phyloP scores from a whole-genome alignment of 1,140 invertebrate species.

The Agrilus planipennis region DNA sequence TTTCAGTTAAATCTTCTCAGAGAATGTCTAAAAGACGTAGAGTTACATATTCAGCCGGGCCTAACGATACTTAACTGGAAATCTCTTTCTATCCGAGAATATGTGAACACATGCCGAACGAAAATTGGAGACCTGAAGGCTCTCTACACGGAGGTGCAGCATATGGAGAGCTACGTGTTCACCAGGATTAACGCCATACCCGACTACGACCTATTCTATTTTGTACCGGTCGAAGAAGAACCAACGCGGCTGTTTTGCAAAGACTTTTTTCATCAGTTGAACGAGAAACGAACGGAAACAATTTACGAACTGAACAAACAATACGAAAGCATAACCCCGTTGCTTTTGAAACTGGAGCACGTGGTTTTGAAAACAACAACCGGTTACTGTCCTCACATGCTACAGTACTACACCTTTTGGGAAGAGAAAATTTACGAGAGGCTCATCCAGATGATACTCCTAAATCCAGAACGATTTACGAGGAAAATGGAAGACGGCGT shows the following conservation, averaged over 20 bases:
- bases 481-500: constrained; percentile 43
- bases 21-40: constrained; percentile 55
- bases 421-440: constrained; percentile 53
- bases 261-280: constrained; percentile 53
- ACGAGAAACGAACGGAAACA: constrained; percentile 51
- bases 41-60: constrained; percentile 66
- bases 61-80: constrained; percentile 72
- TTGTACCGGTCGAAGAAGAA: constrained; percentile 15
- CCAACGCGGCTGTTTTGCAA: constrained; percentile 21
- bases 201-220: constrained; percentile 27
- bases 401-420: constrained; percentile 54
- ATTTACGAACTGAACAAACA: constrained; percentile 51
- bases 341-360: constrained; percentile 72
- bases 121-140: constrained; percentile 46
- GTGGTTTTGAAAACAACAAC: constrained; percentile 53
- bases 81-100: constrained; percentile 67
- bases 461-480: constrained; percentile 61
- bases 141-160: constrained; percentile 58
- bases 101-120: constrained; percentile 43
- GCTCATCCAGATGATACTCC: constrained; percentile 48
- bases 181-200: constrained; percentile 36
- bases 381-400: constrained; percentile 51
- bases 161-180: constrained; percentile 60
- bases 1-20: constrained; percentile 50
- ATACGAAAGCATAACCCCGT: constrained; percentile 60